Evolutionary conservation across 2,888 invertebrate species (phyloP).

Genomic region (Hypercompe scribonia): DNA sequence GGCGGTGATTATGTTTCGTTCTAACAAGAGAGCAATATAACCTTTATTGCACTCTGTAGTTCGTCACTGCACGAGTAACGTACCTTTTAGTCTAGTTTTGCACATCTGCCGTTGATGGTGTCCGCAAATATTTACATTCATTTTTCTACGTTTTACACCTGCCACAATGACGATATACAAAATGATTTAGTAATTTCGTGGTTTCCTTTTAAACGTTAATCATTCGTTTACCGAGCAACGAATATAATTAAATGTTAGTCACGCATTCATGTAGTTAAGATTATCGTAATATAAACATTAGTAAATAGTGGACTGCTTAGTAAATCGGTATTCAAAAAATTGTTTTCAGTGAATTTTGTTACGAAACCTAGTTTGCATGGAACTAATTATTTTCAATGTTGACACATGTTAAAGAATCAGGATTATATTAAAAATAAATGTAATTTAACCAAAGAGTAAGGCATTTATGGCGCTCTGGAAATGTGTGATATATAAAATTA

Average conservation of each 20-base stretch:
- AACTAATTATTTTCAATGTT: neutral
- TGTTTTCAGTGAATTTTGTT: neutral
- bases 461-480: neutral
- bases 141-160: neutral
- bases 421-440: no score
- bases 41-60: neutral
- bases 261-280: neutral
- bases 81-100: neutral
- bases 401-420: neutral
- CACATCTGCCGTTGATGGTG: neutral
- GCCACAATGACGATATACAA: neutral
- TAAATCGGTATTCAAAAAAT: neutral
- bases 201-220: constrained; percentile 4
- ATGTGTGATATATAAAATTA: neutral
- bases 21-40: neutral
- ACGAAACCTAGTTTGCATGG: neutral
- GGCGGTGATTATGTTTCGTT: neutral
- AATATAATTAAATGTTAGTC: constrained; percentile 12
- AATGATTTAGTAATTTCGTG: neutral
- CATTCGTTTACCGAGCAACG: constrained; percentile 4
- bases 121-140: neutral
- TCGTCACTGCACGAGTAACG: neutral
- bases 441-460: neutral
- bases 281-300: neutral
- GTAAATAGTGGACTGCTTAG: neutral